Evolutionary conservation across 2,113 vertebrate genomes (phyloP).

Genomic region (Lepidothrix coronata): DNA sequence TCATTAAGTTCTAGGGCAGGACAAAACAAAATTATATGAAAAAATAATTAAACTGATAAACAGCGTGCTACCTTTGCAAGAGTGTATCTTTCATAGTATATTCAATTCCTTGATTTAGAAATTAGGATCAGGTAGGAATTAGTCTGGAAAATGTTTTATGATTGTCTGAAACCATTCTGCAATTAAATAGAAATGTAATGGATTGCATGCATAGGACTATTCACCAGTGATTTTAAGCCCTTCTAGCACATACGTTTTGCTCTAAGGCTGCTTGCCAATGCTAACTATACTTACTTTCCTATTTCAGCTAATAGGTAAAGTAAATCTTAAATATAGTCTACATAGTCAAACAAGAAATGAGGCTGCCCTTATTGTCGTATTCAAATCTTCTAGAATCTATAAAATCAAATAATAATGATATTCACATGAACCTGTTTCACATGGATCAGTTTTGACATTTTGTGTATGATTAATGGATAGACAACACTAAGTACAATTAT

Average conservation of each 20-base stretch:
- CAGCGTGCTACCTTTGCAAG: not conserved
- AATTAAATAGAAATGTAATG: not conserved
- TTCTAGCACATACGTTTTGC: not conserved
- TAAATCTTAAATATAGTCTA: not conserved
- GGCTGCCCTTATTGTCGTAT: not conserved
- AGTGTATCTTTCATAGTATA: not conserved
- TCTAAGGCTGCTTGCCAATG: not conserved
- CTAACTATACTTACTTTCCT: not conserved
- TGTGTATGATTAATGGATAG: not conserved
- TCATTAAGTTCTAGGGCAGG: not conserved
- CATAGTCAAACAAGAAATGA: not conserved
- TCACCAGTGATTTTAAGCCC: not conserved
- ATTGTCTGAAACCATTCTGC: not conserved
- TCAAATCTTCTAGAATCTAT: not conserved
- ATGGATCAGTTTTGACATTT: not conserved
- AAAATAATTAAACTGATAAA: constrained; percentile 20
- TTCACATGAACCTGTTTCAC: not conserved
- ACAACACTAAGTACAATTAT: not conserved
- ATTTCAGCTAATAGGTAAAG: not conserved
- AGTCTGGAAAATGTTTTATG: not conserved
- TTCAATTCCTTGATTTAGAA: constrained; percentile 18
- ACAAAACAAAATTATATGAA: constrained; percentile 46
- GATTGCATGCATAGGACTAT: not conserved
- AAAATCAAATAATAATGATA: not conserved
- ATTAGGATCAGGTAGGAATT: not conserved